Base-by-base conservation (phyloP, 35 echinoderm and acorn worm species). In the Apostichopus californicus region DNA sequence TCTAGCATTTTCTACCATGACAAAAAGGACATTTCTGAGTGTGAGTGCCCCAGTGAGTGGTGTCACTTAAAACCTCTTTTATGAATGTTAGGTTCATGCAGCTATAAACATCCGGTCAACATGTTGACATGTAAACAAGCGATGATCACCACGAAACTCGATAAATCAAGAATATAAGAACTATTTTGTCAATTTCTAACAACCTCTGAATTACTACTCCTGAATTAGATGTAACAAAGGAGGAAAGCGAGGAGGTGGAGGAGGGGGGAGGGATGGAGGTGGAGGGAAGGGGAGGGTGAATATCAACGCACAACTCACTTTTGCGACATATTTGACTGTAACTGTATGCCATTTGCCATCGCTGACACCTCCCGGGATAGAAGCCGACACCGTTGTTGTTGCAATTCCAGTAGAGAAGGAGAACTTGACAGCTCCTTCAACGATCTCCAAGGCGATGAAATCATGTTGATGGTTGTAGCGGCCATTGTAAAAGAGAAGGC, bases 401-500 rank as follows among this genome's bases (percentile, higher is more conserved):
- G 68, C 87, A 22, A 90, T 89, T 21, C 97, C 95, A 18, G 93
- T 91, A 9, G 97, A 99, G 79, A 95, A 99, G 58, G 95, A 94
- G 89, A 99, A 99, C 78, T 93, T 95, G 7, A 99, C 95, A 66
- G 92, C 86, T 53, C 95, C 90, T 13, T 99, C 81, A 34, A 95
- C 81, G 52, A 99, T 99, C 85, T 99, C 97, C 83, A 99, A 84
- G 8, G 95, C 97, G 54, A 99, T 99, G 90, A 99, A 99, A 79
- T 99, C 97, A 81, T 99, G 93, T 84, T 95, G 91, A 79, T 99
- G 95, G 84, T 99, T 99, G 92, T 96, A 99, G 81, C 95, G 93
- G 28, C 95, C 97, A 73, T 99, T 99, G 91, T 99, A 99, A 82
- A 99, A 96, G 58, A 99, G 94, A 86, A 96, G 91, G 80, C 95